Evolutionary conservation across 2,888 invertebrate genomes (phyloP), one percentile per base, ranked within the genome.

Genomic region (Latheticus oryzae): DNA sequence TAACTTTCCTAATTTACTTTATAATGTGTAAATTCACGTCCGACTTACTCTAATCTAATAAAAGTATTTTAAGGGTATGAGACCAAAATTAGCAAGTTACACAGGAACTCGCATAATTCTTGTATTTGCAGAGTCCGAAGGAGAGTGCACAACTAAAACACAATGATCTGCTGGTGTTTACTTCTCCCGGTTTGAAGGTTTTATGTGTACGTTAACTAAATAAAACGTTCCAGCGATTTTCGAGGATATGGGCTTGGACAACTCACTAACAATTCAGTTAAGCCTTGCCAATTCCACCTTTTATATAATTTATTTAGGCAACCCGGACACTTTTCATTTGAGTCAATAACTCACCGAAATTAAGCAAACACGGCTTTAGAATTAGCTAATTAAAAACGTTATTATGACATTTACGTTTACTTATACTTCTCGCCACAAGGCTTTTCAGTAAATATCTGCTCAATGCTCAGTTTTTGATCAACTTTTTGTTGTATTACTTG

Each of bases 1-100:
- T 5, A 57, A 58, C 58, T 58, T 57, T 42, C 15, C 40, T 55
- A 55, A 51, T 51, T 50, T 43, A 57, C 50, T 51, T 50, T 43
- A 43, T 43, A 38, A 38, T 38, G 26, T 23, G 4, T 21, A 35
- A 32, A 45, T 45, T 35, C 28, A 15, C 17, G 9, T 13, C 16
- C 9, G 28, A 11, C 32, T 33, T 26, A 5, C 33, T 11, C n/a
- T 38, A 50, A 50, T 17, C 37, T 50, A 50, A 50, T 50, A 50
- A 50, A 50, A 50, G 50, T 50, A 50, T 50, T 37, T 50, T 38
- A 17, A 50, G 37, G 50, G 50, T 28, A 37, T 38, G 38, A 50
- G 37, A 52, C 52, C 32, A 30, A 42, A 40, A 52, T 42, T 33
- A 33, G 38, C 33, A 52, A 42, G 52, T 52, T 42, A 52, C 52